phyloP scores from a whole-genome alignment of 37 sponge, comb jelly and placozoan species.

The Cladorhizidae sp. region DNA sequence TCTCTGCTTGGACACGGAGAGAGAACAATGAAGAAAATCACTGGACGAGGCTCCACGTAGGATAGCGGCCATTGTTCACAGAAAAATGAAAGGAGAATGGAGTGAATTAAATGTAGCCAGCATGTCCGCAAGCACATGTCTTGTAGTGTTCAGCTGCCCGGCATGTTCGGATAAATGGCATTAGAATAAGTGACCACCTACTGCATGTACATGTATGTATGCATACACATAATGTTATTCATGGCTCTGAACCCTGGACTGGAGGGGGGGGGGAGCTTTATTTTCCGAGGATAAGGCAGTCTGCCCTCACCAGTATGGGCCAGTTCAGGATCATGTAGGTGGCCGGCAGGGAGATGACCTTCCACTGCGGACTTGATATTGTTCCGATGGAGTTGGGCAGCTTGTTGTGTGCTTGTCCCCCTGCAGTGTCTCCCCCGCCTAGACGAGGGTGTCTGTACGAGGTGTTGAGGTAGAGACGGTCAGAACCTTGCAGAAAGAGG shows the following conservation, averaged over 20 bases:
- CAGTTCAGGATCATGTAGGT: slow-evolving; percentile 77
- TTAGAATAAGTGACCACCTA: too few species aligned
- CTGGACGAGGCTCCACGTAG: too few species aligned
- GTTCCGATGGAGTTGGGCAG: neutral
- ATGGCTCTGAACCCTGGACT: neutral
- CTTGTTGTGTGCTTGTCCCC: neutral
- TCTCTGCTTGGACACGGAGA: too few species aligned
- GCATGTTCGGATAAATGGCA: too few species aligned
- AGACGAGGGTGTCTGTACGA: neutral
- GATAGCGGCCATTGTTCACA: too few species aligned
- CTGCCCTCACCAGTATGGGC: slow-evolving; percentile 72
- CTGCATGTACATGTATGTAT: neutral
- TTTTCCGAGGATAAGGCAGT: neutral
- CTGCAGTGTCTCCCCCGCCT: neutral
- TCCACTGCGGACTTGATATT: slow-evolving; percentile 73
- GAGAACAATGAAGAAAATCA: too few species aligned
- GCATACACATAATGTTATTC: neutral
- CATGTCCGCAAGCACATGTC: too few species aligned
- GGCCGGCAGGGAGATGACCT: slow-evolving; percentile 59
- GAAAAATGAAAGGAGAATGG: too few species aligned
- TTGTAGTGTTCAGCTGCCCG: too few species aligned
- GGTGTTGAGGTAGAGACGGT: slow-evolving; percentile 65
- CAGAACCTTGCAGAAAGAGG: slow-evolving; percentile 70
- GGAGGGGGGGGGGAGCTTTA: neutral
- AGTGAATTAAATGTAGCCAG: too few species aligned